Conservation (phyloP, 2,113 vertebrate species). For the Falco punctatus region DNA sequence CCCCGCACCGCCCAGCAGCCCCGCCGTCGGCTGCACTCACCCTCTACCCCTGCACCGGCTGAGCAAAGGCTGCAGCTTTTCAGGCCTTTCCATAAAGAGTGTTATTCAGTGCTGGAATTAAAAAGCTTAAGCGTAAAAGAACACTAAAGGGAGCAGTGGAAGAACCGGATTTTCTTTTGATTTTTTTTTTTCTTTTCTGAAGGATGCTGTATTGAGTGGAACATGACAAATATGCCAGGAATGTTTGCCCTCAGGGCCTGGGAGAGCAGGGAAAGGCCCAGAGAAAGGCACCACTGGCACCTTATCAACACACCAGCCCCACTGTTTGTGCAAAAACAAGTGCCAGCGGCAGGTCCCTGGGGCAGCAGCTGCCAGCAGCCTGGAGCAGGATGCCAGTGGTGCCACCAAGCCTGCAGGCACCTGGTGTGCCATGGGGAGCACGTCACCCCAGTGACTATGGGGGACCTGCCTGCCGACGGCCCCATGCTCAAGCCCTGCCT, state of each 20-base stretch:
- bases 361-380: background rate
- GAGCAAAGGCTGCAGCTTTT: background rate
- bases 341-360: background rate
- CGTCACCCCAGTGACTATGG: rapidly evolving
- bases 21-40: background rate
- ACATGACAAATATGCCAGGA: constrained; percentile 67
- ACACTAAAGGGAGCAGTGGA: constrained; percentile 18
- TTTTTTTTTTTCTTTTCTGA: constrained; percentile 33
- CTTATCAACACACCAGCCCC: background rate
- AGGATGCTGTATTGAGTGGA: constrained; percentile 58
- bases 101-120: background rate
- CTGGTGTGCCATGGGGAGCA: background rate
- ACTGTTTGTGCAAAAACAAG: background rate
- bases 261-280: constrained; percentile 45
- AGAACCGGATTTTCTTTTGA: constrained; percentile 64
- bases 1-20: background rate
- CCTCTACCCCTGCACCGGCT: background rate
- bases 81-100: background rate
- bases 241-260: constrained; percentile 64
- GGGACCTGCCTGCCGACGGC: background rate
- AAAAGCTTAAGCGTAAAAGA: constrained; percentile 1
- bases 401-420: rapidly evolving
- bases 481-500: background rate
- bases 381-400: background rate
- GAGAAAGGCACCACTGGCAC: constrained; percentile 37